Evolutionary conservation across 1,140 invertebrate genomes (phyloP).

Genomic region (Bombus pascuorum): DNA sequence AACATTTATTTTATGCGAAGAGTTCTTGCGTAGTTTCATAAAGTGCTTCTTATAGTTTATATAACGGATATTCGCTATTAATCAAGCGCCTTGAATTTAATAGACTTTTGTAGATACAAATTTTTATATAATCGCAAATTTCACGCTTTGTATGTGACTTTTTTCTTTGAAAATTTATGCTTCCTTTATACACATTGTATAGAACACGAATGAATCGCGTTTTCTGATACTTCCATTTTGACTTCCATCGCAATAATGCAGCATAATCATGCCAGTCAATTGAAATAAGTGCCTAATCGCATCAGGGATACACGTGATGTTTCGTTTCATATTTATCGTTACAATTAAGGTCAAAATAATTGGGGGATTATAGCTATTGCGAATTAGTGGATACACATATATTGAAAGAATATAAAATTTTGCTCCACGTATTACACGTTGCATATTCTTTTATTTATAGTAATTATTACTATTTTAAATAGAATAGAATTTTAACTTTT

Average conservation of each 20-base stretch:
- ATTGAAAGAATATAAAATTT: neutral
- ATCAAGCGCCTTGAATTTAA: constrained; percentile 6
- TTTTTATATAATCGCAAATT: constrained; percentile 54
- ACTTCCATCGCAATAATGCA: neutral
- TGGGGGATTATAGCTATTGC: neutral
- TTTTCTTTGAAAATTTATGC: constrained; percentile 1
- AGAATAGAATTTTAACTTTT: neutral
- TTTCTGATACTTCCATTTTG: neutral
- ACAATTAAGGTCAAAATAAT: neutral
- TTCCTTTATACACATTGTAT: constrained; percentile 14
- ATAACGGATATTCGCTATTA: constrained; percentile 18
- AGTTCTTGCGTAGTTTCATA: constrained; percentile 28
- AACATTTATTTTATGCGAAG: constrained; percentile 15
- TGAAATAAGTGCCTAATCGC: constrained; percentile 40
- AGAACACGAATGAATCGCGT: neutral
- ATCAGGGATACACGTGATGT: constrained; percentile 17
- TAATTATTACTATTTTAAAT: neutral
- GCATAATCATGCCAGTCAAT: constrained; percentile 20
- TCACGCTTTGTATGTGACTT: constrained; percentile 24
- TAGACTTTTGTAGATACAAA: constrained; percentile 50
- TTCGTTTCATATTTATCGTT: neutral
- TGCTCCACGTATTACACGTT: neutral
- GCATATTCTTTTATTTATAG: neutral
- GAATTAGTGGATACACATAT: neutral
- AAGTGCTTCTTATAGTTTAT: constrained; percentile 35